phyloP scores from a whole-genome alignment of 2,797 vertebrate species.

The Hafferia zeledoni region DNA sequence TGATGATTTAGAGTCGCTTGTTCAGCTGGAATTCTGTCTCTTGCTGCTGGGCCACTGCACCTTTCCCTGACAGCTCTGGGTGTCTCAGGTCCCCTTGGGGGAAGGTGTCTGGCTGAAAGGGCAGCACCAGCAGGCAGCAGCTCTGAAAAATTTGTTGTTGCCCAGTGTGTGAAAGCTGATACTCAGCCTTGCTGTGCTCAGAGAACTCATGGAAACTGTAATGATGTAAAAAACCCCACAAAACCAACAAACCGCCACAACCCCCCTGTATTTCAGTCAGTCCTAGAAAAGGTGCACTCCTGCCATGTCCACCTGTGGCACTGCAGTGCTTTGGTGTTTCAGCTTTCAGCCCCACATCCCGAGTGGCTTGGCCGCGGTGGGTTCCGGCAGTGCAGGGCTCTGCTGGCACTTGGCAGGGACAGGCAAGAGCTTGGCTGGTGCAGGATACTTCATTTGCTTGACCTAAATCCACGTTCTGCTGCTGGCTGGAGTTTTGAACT shows the following conservation, averaged over 20 bases:
- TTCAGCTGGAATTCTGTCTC: not conserved
- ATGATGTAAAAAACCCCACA: not conserved
- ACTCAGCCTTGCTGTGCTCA: not conserved
- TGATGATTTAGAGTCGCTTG: not conserved
- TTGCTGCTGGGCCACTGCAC: not conserved
- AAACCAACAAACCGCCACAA: not conserved
- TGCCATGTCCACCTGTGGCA: not conserved
- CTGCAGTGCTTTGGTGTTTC: not conserved
- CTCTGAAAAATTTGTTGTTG: not conserved
- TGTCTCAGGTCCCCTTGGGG: not conserved
- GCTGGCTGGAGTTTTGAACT: not conserved
- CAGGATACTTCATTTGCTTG: not conserved
- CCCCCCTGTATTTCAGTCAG: not conserved
- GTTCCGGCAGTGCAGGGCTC: not conserved
- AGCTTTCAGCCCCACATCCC: not conserved
- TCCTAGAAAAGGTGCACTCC: not conserved
- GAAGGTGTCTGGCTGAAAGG: not conserved
- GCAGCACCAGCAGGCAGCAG: not conserved
- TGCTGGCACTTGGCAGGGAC: not conserved
- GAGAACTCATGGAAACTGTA: not conserved
- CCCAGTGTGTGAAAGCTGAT: not conserved
- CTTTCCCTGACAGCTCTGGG: not conserved
- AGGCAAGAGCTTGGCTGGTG: not conserved
- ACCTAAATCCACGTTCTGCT: slow-evolving; percentile 45
- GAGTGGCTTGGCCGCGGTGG: not conserved